Percentiles rank a stretch among this genome's conserved stretches.
Conservation (phyloP, 2,797 vertebrate species). For the Forpus xanthops region DNA sequence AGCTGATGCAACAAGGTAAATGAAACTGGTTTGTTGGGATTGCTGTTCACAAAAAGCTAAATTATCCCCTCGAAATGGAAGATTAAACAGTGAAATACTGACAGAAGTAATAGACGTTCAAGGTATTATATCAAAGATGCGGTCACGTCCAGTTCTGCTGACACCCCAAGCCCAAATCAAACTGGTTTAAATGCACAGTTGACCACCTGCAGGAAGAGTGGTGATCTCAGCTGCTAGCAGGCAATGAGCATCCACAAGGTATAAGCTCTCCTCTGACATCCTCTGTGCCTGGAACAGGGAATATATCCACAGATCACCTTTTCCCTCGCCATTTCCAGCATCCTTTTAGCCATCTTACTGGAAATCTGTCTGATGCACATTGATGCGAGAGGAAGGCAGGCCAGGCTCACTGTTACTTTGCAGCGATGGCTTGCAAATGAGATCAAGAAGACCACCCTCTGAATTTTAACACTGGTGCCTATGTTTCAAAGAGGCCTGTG, state of each 20-base stretch:
- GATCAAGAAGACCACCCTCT: neutral
- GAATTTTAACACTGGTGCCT: neutral
- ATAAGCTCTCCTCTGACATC: neutral
- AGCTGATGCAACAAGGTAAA: neutral
- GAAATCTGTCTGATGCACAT: neutral
- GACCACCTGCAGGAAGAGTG: neutral
- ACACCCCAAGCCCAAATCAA: neutral
- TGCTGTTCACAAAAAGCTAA: neutral
- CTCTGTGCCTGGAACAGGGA: neutral
- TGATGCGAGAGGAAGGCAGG: neutral
- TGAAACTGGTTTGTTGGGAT: neutral
- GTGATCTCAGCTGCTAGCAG: accelerated
- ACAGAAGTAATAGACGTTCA: neutral
- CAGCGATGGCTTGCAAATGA: neutral
- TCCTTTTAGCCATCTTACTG: neutral
- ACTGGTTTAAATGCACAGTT: neutral
- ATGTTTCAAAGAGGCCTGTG: neutral
- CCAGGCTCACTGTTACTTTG: neutral
- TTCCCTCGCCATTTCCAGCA: neutral
- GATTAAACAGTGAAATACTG: neutral
- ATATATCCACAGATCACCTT: neutral
- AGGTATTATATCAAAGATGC: neutral
- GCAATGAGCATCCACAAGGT: neutral
- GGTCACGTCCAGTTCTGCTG: neutral
- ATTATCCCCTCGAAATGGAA: neutral